phyloP scores from a whole-genome alignment of 2,888 invertebrate species.

The Sminthurinus aureus region DNA sequence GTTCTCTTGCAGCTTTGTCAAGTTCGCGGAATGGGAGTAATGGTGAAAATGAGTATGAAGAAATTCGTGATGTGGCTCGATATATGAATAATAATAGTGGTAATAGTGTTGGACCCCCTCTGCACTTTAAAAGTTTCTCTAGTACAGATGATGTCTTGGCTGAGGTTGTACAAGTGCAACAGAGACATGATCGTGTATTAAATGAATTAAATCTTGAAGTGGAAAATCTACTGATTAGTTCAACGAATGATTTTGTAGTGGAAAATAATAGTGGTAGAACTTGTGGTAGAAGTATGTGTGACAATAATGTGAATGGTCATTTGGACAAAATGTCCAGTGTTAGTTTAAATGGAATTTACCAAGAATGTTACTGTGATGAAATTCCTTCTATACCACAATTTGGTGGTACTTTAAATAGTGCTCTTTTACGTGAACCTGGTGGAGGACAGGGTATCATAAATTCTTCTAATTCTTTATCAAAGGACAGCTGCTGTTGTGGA shows the following conservation, averaged over 20 bases:
- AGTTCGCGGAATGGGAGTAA: slow-evolving; percentile 27
- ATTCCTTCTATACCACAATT: slow-evolving; percentile 16
- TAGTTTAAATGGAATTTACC: slow-evolving; percentile 42
- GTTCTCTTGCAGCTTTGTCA: slow-evolving; percentile 26
- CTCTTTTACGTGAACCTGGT: slow-evolving; percentile 4
- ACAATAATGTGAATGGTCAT: slow-evolving; percentile 29
- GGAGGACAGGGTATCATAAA: not conserved
- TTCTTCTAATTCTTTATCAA: slow-evolving; percentile 8
- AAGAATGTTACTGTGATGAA: slow-evolving; percentile 40
- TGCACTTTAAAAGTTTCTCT: slow-evolving; percentile 58
- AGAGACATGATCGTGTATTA: slow-evolving; percentile 57
- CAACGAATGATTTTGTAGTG: slow-evolving; percentile 46
- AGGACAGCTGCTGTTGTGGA: slow-evolving; percentile 39
- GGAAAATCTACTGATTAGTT: slow-evolving; percentile 57
- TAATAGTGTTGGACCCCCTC: not conserved
- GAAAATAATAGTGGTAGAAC: not conserved
- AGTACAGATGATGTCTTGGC: slow-evolving; percentile 59
- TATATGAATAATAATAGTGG: slow-evolving; percentile 51
- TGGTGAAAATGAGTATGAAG: slow-evolving; percentile 59
- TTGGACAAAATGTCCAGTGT: slow-evolving; percentile 43
- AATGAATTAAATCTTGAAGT: slow-evolving; percentile 59
- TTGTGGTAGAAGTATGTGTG: not conserved
- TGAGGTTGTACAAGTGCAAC: slow-evolving; percentile 58
- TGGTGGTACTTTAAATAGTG: not conserved
- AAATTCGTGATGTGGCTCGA: slow-evolving; percentile 57